Evolutionary conservation across 2,113 vertebrate genomes (phyloP), one percentile per base, ranked within the genome.

Genomic region (Ptychochromis oligacanthus): DNA sequence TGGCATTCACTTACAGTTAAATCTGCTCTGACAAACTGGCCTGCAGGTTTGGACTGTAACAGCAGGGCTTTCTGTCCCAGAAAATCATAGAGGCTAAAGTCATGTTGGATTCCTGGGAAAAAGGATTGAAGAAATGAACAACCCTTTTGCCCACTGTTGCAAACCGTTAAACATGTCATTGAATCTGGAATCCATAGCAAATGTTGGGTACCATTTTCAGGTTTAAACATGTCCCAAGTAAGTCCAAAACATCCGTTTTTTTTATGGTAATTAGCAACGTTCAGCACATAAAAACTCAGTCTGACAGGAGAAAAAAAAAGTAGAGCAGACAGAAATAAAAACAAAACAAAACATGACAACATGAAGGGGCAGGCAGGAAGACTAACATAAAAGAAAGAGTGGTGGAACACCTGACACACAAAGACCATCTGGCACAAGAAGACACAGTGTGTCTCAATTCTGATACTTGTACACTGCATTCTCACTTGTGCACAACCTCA

Each of bases 11-110:
- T 4, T 60, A 55, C 65, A 67, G 74, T 59, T 24, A 61, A 79
- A 34, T 83, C 76, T 58, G 7, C 20, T 64, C 70, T 77, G 83
- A 88, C 70, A 18, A 62, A 61, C 54, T 6, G 72, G 26, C 61
- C 81, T 20, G 34, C 31, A 70, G 77, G 24, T 49, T 49, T 0
- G 46, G 64, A 24, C 17, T 70, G 8, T 49, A 5, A 26, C 22
- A 70, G 15, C 24, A 28, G 0, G 14, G 13, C 0, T 36, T 36
- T 65, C n/a, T 0, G 13, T 65, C 36, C 61, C n/a, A 43, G n/a
- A n/a, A 24, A 43, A 65, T 17, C 13, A 65, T 1, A 0, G 7
- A 15, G n/a, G n/a, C 5, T 65, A 43, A 40, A 65, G 38, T 43
- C n/a, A 65, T 17, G 38, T 43, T 65, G 62, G 13, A 43, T 43